Percentiles rank a stretch among this genome's conserved stretches.
These are phyloP conservation scores for Hypselothyrea guttata DNA, from an alignment of 2,888 invertebrate genomes.

Conservation along the genomic window DNA sequence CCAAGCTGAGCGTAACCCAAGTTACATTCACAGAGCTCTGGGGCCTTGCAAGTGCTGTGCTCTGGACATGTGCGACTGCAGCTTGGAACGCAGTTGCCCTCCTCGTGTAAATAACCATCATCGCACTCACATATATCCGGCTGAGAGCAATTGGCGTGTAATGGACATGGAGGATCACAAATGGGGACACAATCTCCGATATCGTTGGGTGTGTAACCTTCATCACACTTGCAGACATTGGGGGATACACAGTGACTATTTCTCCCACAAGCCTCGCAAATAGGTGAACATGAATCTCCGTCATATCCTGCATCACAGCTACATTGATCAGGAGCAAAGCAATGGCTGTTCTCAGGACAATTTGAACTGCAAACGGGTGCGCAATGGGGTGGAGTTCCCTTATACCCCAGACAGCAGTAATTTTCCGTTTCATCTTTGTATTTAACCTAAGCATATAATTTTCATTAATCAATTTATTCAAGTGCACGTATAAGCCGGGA, in stretches of 20 bases:
- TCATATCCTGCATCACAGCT: constrained; percentile 55
- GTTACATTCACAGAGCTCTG: constrained; percentile 17
- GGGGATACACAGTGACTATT: too few relatives aligned
- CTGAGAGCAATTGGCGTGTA: constrained; percentile 12
- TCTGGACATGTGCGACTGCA: constrained; percentile 37
- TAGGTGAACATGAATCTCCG: too few relatives aligned
- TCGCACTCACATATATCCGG: constrained; percentile 56
- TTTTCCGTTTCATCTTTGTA: not conserved
- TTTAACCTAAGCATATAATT: too few relatives aligned
- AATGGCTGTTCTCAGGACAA: constrained; percentile 30
- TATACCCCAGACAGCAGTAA: constrained; percentile 45
- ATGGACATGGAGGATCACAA: constrained; percentile 68
- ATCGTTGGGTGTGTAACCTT: constrained; percentile 30
- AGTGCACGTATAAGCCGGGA: too few relatives aligned
- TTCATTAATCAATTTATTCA: too few relatives aligned
- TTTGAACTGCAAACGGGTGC: constrained; percentile 15
- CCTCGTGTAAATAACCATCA: constrained; percentile 28
- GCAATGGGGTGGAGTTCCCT: constrained; percentile 28
- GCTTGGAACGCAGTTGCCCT: constrained; percentile 13
- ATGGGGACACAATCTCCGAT: constrained; percentile 41
- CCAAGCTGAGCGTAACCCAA: constrained; percentile 62
- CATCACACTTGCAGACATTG: too few relatives aligned
- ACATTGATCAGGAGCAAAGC: constrained; percentile 44
- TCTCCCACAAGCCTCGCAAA: too few relatives aligned
- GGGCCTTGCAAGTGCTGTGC: constrained; percentile 18